A percentile compares a stretch with the other conserved stretches of the same genome.
Evolutionary conservation across 2,113 vertebrate genomes (phyloP).

Genomic region (Setophaga petechia): DNA sequence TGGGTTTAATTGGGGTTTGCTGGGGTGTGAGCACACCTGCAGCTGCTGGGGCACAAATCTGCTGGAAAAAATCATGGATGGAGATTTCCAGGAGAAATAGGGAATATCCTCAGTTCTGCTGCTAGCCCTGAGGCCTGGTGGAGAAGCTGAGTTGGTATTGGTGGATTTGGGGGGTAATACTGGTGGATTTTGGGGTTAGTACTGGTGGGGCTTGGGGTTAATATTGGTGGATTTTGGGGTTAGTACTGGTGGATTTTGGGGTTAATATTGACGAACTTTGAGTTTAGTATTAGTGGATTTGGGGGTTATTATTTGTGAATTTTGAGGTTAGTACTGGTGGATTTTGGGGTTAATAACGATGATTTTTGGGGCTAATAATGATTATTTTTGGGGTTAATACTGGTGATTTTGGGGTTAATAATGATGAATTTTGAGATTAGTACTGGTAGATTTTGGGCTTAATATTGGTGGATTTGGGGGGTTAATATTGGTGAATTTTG

Average conservation of each 20-base stretch:
- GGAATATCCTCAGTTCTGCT: fast-evolving
- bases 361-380: no score
- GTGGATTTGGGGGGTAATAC: background rate
- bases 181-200: background rate
- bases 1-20: background rate
- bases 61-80: background rate
- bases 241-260: fast-evolving
- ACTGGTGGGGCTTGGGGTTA: background rate
- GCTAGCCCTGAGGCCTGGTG: fast-evolving
- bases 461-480: background rate
- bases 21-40: background rate
- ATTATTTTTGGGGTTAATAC: fast-evolving
- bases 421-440: no score
- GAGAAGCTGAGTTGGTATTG: no score
- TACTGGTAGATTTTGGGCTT: no score
- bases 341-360: no score
- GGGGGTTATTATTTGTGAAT: no score
- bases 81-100: background rate
- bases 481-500: no score
- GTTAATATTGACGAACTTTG: fast-evolving
- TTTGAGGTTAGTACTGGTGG: no score
- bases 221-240: fast-evolving
- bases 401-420: background rate
- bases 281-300: background rate
- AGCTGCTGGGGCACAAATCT: fast-evolving